Percentiles rank a stretch among this genome's conserved stretches.
These are phyloP conservation scores for Noctua janthina DNA, from an alignment of 2,888 invertebrate genomes.

Conservation along the genomic window DNA sequence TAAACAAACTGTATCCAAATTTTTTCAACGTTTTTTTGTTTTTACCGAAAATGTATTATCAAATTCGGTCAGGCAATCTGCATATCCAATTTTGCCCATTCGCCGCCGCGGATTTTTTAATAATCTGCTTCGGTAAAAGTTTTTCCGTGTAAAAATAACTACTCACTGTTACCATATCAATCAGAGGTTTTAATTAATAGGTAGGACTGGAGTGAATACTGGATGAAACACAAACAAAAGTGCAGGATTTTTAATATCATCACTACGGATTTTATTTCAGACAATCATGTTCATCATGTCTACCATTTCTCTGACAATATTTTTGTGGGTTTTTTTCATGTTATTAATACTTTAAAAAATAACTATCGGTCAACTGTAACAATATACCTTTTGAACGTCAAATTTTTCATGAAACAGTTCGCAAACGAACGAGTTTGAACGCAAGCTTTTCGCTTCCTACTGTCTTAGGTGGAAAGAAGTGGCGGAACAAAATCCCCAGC, in stretches of 20 bases:
- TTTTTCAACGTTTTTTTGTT: background rate
- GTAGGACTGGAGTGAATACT: background rate
- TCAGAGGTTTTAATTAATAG: constrained; percentile 34
- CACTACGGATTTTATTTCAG: background rate
- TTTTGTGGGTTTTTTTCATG: background rate
- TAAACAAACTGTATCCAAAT: background rate
- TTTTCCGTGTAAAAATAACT: constrained; percentile 19
- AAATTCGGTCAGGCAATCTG: constrained; percentile 41
- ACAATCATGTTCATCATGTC: no score
- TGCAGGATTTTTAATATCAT: background rate
- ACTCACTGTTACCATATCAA: constrained; percentile 31
- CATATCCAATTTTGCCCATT: constrained; percentile 54
- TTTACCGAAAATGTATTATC: constrained; percentile 23
- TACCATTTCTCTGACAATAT: background rate
- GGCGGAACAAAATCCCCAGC: no score
- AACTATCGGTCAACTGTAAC: no score
- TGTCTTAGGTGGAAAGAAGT: no score
- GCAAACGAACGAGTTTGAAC: no score
- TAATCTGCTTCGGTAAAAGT: constrained; percentile 20
- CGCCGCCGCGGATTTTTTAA: constrained; percentile 39
- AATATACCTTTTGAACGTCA: no score
- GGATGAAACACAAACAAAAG: background rate
- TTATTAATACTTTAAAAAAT: no score
- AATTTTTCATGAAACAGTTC: no score
- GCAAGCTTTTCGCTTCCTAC: no score